Evolutionary conservation across 1,140 invertebrate genomes (phyloP), one percentile per base, ranked within the genome.

Genomic region (Neodiprion fabricii): DNA sequence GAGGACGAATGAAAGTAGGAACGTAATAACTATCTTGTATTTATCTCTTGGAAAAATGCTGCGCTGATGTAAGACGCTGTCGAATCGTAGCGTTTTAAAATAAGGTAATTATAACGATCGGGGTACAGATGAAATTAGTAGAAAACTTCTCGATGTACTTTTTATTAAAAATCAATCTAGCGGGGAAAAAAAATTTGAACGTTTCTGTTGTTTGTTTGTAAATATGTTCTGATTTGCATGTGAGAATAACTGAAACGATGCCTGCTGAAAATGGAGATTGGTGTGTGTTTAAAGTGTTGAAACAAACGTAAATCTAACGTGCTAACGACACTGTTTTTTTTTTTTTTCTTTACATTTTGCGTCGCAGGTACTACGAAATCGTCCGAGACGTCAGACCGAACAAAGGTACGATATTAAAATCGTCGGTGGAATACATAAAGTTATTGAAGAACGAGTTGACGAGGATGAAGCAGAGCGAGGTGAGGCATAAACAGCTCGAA

Each of bases 381-480:
- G 95, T 97, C 0, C 90, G 95, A 10, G 96, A 97, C 83, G 93
- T 96, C 14, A 90, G 96, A 67, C 96, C 95, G 17, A 97, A 97
- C 85, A 97, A 97, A 86, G 98, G 98, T n/a, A 98, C 97, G 1
- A 99, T 99, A 77, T 90, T 99, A 1, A 99, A 99, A 87, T 97
- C 97, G 0, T 98, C 96, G 1, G 98, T 99, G 11, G 98, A 99
- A 83, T 99, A 99, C 84, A 98, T 99, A 77, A 95, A 96, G 83
- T 92, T 95, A 74, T 86, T 99, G 14, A 94, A 97, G 82, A 93
- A 94, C 77, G 97, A 99, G 82, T 91, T 96, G 9, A 93, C 95
- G 48, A 91, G 94, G 76, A 89, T 97, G 78, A 93, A 95, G 78
- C 93, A 95, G 78, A 91, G 93, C 74, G 96, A 97, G 81, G 90